Evolutionary conservation across 2,797 vertebrate species (phyloP).

Genomic region (Hydrophis major): DNA sequence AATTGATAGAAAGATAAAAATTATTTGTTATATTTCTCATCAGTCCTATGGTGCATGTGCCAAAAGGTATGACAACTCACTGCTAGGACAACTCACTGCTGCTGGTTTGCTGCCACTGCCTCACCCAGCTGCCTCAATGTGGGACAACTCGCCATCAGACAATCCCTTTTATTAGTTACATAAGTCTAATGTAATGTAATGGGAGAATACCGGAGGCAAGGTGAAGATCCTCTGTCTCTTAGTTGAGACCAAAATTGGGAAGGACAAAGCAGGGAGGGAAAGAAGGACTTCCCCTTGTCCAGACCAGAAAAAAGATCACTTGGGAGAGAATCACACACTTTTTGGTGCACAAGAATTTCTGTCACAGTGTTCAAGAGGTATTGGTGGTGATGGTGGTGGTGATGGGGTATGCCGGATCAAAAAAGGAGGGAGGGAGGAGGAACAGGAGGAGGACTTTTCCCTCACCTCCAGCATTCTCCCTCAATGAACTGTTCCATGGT

Average conservation of each 20-base stretch:
- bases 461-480: neutral
- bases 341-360: neutral
- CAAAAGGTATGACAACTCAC: neutral
- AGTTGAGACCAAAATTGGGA: neutral
- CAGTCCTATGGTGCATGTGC: neutral
- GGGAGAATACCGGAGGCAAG: neutral
- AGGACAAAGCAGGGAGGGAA: neutral
- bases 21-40: neutral
- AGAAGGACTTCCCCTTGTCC: neutral
- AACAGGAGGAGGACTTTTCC: neutral
- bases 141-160: neutral
- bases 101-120: neutral
- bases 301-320: neutral
- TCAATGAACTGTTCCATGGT: neutral
- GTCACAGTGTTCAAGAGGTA: neutral
- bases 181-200: neutral
- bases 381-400: neutral
- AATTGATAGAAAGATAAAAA: neutral
- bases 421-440: neutral
- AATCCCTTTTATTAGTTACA: neutral
- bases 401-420: neutral
- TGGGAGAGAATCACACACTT: neutral
- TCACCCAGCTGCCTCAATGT: too few relatives aligned
- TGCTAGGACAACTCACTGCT: neutral
- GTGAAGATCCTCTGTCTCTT: neutral